Evolutionary conservation across 2,797 vertebrate genomes (phyloP).

Genomic region (Naso thynnoides): DNA sequence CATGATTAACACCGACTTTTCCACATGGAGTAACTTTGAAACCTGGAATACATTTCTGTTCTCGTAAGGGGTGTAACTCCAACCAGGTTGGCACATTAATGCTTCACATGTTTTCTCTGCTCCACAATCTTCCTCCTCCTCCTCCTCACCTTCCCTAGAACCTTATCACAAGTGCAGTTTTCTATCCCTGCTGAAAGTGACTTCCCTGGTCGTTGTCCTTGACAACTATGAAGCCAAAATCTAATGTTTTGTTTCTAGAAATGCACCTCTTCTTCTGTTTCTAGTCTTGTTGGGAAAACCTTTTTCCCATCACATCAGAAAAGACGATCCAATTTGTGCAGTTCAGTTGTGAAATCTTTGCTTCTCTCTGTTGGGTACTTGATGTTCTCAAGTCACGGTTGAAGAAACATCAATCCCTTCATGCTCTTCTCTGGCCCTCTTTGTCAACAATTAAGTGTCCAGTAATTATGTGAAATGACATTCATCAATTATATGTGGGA

Average conservation of each 20-base stretch:
- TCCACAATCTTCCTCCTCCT: conserved; percentile 7
- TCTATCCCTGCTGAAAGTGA: no score
- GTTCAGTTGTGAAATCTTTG: neutral
- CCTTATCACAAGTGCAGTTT: neutral
- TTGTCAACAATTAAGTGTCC: neutral
- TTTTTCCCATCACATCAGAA: neutral
- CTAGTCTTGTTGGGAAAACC: neutral
- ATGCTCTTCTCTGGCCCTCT: neutral
- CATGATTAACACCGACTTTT: neutral
- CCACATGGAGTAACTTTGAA: conserved; percentile 33
- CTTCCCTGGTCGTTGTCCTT: neutral
- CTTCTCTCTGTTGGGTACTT: neutral
- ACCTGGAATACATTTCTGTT: conserved; percentile 40
- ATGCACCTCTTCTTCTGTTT: neutral
- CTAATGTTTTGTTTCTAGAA: neutral
- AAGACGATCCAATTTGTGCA: neutral
- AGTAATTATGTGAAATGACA: neutral
- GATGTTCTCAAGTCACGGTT: neutral
- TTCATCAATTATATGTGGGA: neutral
- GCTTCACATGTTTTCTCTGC: conserved; percentile 33
- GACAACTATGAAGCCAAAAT: neutral
- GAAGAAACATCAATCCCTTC: neutral
- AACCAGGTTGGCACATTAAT: conserved; percentile 62
- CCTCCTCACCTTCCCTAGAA: conserved; percentile 14
- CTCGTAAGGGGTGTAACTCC: conserved; percentile 27